Evolutionary conservation across 2,797 vertebrate species (phyloP).

Genomic region (Remorina albescens): DNA sequence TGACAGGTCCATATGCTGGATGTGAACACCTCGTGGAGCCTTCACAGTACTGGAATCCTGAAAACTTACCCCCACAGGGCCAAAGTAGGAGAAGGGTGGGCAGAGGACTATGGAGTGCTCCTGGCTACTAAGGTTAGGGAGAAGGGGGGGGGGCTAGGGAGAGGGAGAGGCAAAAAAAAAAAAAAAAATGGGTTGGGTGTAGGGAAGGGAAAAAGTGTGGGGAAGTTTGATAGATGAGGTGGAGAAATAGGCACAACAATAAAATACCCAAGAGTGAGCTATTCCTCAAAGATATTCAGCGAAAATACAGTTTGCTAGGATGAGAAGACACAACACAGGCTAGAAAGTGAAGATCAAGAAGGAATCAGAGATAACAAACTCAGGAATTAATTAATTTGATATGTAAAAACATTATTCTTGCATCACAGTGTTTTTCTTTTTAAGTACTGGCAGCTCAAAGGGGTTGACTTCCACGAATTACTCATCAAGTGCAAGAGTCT

Average conservation of each 20-base stretch:
- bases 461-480: not conserved
- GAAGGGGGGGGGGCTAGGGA: not conserved
- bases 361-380: not conserved
- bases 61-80: conserved; percentile 16
- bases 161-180: no score
- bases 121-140: conserved; percentile 32
- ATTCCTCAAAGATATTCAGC: not conserved
- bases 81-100: conserved; percentile 12
- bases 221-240: not conserved
- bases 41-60: conserved; percentile 16
- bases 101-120: conserved; percentile 7
- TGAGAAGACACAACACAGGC: conserved; percentile 26
- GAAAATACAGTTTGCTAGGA: conserved; percentile 7
- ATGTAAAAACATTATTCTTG: conserved; percentile 15
- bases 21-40: conserved; percentile 26
- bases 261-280: not conserved
- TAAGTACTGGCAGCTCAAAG: conserved; percentile 9
- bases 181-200: conserved; percentile 11
- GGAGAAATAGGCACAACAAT: not conserved
- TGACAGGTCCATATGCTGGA: conserved; percentile 57
- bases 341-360: conserved; percentile 15
- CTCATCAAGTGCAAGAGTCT: conserved; percentile 1
- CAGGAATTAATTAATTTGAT: conserved; percentile 22
- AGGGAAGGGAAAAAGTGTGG: not conserved
- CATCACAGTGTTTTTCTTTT: conserved; percentile 1